These are phyloP conservation scores for Oceanodroma tethys DNA, from an alignment of 2,113 vertebrate species.

Conservation along the genomic window DNA sequence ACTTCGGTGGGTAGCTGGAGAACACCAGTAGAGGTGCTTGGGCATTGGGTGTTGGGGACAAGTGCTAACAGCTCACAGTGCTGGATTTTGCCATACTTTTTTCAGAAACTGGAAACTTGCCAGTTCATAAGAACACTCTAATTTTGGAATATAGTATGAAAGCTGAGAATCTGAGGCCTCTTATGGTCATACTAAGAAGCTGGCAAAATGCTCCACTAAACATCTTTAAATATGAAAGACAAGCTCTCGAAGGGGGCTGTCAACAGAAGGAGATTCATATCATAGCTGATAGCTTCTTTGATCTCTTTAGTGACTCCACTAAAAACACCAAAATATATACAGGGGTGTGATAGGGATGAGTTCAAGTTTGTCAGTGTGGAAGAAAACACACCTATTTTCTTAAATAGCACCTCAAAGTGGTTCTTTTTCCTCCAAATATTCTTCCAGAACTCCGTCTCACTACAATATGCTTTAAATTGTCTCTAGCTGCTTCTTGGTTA, in stretches of 20 bases:
- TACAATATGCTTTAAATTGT: neutral
- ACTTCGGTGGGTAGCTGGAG: neutral
- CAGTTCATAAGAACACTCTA: neutral
- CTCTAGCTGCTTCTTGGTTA: neutral
- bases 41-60: neutral
- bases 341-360: neutral
- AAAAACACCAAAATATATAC: neutral
- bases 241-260: neutral
- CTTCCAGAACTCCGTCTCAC: neutral
- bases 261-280: neutral
- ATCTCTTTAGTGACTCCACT: neutral
- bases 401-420: neutral
- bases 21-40: neutral
- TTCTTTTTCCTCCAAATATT: neutral
- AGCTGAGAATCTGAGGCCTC: slow-evolving; percentile 26
- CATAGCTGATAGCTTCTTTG: neutral
- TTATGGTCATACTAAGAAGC: slow-evolving; percentile 4
- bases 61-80: neutral
- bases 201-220: slow-evolving; percentile 4
- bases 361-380: neutral
- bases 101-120: neutral
- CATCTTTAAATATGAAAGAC: neutral
- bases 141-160: slow-evolving; percentile 28
- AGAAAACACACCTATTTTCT: neutral
- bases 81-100: neutral